Evolutionary conservation across 2,888 invertebrate genomes (phyloP).

Genomic region (Cheilosia pagana): DNA sequence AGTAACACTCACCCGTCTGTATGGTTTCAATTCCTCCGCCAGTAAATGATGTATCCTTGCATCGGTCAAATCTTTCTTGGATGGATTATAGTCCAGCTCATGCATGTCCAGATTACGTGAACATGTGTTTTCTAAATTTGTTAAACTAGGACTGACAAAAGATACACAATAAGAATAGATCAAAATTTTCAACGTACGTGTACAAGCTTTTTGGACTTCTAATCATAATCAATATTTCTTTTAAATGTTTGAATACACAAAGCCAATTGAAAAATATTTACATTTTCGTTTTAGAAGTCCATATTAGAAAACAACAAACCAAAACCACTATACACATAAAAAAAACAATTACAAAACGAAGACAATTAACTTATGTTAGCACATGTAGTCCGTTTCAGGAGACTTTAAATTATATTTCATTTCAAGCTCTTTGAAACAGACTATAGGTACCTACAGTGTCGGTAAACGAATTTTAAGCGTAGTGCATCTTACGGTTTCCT

Average conservation of each 20-base stretch:
- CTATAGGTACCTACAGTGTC: conserved; percentile 21
- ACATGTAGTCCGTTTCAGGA: neutral
- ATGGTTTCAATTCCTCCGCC: conserved; percentile 94
- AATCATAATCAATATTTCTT: conserved; percentile 18
- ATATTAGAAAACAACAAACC: conserved; percentile 46
- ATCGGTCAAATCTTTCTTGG: conserved; percentile 95
- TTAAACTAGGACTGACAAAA: conserved; percentile 89
- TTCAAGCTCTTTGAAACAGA: neutral
- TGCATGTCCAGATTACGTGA: conserved; percentile 97
- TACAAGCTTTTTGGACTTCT: conserved; percentile 60
- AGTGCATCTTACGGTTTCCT: conserved; percentile 73
- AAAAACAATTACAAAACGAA: conserved; percentile 44
- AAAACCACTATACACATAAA: conserved; percentile 56
- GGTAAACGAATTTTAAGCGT: conserved; percentile 83
- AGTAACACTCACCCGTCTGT: conserved; percentile 88
- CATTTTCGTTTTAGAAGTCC: conserved; percentile 54
- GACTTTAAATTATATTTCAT: neutral
- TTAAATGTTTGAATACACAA: conserved; percentile 6
- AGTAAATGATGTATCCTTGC: conserved; percentile 97
- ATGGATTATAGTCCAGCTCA: conserved; percentile 96
- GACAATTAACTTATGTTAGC: conserved; percentile 6
- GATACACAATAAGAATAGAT: conserved; percentile 5
- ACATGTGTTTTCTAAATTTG: conserved; percentile 91
- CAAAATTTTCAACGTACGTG: neutral
- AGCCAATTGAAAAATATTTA: conserved; percentile 25